These are phyloP conservation scores for Rostratula benghalensis DNA, from an alignment of 2,113 vertebrate species.

Conservation along the genomic window DNA sequence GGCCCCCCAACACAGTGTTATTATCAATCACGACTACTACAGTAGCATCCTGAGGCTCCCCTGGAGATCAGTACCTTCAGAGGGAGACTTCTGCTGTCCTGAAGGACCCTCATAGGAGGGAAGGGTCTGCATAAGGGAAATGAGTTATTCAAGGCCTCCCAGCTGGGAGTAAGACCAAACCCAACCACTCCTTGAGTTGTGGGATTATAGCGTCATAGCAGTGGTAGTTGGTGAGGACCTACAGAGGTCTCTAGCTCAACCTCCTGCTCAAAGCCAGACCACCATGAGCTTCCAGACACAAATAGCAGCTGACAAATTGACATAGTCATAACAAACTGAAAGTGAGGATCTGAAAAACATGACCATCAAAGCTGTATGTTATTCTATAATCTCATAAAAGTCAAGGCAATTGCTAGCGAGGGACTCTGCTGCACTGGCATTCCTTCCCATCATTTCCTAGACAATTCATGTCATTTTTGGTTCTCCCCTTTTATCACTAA, in stretches of 20 bases:
- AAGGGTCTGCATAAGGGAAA: neutral
- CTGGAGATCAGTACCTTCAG: neutral
- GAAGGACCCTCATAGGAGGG: neutral
- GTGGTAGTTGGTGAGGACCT: neutral
- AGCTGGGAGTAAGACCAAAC: neutral
- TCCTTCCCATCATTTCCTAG: neutral
- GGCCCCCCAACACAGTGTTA: neutral
- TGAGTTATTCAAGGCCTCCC: neutral
- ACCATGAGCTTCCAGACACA: neutral
- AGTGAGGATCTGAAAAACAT: neutral
- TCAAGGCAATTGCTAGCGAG: neutral
- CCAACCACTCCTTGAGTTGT: neutral
- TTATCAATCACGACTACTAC: neutral
- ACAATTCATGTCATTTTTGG: neutral
- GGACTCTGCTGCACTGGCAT: neutral
- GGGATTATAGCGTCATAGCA: neutral
- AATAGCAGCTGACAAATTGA: neutral
- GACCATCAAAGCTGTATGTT: neutral
- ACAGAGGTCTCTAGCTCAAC: neutral
- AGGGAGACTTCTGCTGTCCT: neutral
- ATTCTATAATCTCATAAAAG: neutral
- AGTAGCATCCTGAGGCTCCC: neutral
- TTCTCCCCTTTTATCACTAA: neutral
- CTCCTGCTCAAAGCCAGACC: neutral
- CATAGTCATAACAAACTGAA: neutral